Conservation (phyloP, 2,888 invertebrate species). For the Scotopteryx bipunctaria region DNA sequence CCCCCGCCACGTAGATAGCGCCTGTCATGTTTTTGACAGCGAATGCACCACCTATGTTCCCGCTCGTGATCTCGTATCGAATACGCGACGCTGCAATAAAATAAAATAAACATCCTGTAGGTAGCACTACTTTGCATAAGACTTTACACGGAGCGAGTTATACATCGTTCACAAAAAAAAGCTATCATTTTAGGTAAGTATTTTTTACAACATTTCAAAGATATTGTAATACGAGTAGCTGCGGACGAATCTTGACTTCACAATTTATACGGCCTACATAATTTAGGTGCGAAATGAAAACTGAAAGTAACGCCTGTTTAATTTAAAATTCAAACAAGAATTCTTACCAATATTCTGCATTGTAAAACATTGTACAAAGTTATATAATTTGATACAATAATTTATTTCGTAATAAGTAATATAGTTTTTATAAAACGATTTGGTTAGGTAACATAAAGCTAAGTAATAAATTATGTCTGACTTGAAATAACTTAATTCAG, state of each 20-base stretch:
- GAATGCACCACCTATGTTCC: conserved; percentile 99
- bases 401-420: too few species aligned
- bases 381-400: too few species aligned
- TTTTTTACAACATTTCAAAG: background rate
- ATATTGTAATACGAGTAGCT: too few species aligned
- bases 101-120: conserved; percentile 56
- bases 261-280: too few species aligned
- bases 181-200: too few species aligned
- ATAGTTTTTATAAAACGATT: background rate
- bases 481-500: background rate
- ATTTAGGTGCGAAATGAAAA: too few species aligned
- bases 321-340: too few species aligned
- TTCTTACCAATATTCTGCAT: too few species aligned
- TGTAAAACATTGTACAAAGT: too few species aligned
- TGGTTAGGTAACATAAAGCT: background rate
- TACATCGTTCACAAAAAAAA: background rate
- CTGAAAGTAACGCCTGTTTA: too few species aligned
- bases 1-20: conserved; percentile 98
- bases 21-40: conserved; percentile 99
- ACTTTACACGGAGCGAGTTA: too few species aligned
- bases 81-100: conserved; percentile 95
- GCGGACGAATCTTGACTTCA: too few species aligned
- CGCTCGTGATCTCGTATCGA: conserved; percentile 99
- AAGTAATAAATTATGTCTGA: background rate
- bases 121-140: background rate